A percentile compares a stretch with the other conserved stretches of the same genome.
Evolutionary conservation across 2,113 vertebrate species (phyloP).

Genomic region (Lophochroa leadbeateri): DNA sequence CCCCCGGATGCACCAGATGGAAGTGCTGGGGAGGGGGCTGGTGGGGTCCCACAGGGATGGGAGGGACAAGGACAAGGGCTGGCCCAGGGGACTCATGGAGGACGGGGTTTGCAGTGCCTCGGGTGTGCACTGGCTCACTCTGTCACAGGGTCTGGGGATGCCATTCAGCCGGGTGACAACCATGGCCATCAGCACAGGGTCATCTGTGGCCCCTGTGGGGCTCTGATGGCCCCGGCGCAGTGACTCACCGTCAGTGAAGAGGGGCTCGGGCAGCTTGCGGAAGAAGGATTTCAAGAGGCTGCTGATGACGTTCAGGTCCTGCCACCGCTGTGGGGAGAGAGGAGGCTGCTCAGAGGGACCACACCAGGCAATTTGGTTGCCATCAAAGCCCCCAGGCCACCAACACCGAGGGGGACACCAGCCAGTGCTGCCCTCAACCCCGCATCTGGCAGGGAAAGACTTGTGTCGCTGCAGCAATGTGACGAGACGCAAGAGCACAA

Average conservation of each 20-base stretch:
- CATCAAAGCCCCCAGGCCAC: background rate
- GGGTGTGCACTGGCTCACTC: too few species aligned
- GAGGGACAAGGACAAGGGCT: background rate
- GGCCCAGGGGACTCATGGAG: background rate
- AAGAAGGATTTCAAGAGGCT: slow-evolving; percentile 98
- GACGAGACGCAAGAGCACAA: rapidly evolving
- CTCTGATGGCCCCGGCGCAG: background rate
- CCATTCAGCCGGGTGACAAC: background rate
- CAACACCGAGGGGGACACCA: background rate
- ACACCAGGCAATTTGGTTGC: background rate
- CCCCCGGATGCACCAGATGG: rapidly evolving
- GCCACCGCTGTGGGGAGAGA: slow-evolving; percentile 83
- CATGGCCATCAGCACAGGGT: background rate
- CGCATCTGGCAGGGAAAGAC: background rate
- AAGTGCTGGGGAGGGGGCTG: background rate
- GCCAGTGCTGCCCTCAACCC: background rate
- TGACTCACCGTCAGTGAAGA: slow-evolving; percentile 93
- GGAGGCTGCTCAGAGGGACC: background rate
- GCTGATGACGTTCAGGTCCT: slow-evolving; percentile 97
- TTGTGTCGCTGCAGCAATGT: rapidly evolving
- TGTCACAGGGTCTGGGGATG: background rate
- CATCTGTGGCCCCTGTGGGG: background rate
- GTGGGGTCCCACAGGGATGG: background rate
- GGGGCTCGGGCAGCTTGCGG: slow-evolving; percentile 93
- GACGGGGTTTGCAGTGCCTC: too few species aligned